phyloP scores from a whole-genome alignment of 2,888 invertebrate genomes.

The Sicus ferrugineus region DNA sequence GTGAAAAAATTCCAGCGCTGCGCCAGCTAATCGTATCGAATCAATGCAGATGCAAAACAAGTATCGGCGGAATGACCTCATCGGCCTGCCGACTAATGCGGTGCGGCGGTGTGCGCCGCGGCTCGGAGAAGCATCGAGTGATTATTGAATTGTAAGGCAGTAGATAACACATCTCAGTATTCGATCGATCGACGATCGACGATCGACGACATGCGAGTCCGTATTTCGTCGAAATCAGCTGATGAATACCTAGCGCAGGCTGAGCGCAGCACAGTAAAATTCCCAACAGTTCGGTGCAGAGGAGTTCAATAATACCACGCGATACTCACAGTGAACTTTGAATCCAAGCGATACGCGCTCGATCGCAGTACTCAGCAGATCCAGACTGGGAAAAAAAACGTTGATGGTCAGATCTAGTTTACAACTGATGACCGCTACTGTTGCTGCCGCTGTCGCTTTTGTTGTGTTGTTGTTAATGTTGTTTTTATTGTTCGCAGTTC shows the following conservation, averaged over 20 bases:
- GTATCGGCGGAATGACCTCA: slow-evolving; percentile 1
- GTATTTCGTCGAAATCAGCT: not conserved
- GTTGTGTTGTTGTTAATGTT: not conserved
- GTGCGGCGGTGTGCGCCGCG: not conserved
- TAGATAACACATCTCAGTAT: not conserved
- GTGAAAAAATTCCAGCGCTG: slow-evolving; percentile 2
- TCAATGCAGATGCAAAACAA: not conserved
- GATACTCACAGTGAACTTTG: slow-evolving; percentile 21
- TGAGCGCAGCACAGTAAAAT: not conserved
- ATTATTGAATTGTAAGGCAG: not conserved
- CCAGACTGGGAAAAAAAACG: not conserved
- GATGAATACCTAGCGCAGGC: not conserved
- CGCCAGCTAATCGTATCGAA: not conserved
- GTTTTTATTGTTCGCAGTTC: too few species aligned
- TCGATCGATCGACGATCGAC: not conserved
- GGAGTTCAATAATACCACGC: not conserved
- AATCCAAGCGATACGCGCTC: not conserved
- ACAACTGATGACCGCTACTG: not conserved
- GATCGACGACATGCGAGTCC: not conserved
- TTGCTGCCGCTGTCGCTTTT: too few species aligned
- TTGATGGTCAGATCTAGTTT: not conserved
- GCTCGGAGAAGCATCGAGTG: too few species aligned
- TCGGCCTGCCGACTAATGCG: not conserved
- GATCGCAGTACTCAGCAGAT: not conserved
- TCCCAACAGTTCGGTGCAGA: not conserved